Conservation (phyloP, 2,113 vertebrate genomes). For the Callopanchax toddi region DNA sequence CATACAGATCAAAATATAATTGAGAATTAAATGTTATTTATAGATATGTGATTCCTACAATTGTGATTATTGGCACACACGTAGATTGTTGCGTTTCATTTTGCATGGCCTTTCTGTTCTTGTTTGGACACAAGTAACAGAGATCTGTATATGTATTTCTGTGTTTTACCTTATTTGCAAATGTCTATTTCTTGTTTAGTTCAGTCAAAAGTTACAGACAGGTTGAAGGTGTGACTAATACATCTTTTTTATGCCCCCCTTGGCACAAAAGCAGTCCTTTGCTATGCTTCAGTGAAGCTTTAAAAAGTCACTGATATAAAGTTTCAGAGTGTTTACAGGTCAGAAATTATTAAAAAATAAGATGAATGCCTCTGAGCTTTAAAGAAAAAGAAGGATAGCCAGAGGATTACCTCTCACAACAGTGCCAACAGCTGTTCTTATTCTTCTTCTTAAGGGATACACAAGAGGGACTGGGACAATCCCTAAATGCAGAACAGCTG, state of each 20-base stretch:
- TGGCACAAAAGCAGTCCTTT: slow-evolving; percentile 49
- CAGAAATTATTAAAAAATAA: slow-evolving; percentile 64
- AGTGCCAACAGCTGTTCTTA: slow-evolving; percentile 70
- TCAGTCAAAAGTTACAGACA: slow-evolving; percentile 25
- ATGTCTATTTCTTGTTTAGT: slow-evolving; percentile 11
- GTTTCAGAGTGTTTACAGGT: slow-evolving; percentile 72
- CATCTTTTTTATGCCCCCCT: slow-evolving; percentile 34
- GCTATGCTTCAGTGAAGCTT: slow-evolving; percentile 50
- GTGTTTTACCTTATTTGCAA: neutral
- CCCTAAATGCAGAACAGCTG: slow-evolving; percentile 48
- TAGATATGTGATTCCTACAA: neutral
- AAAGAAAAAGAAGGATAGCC: slow-evolving; percentile 60
- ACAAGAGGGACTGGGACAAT: slow-evolving; percentile 54
- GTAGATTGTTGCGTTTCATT: neutral
- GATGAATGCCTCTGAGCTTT: slow-evolving; percentile 60
- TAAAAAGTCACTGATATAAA: slow-evolving; percentile 69
- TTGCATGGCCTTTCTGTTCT: neutral
- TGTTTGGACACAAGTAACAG: neutral
- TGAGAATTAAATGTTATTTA: neutral
- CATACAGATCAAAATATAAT: neutral
- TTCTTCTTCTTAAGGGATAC: slow-evolving; percentile 52
- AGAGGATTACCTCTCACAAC: slow-evolving; percentile 56
- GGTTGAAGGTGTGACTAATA: slow-evolving; percentile 64
- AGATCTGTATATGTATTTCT: neutral
- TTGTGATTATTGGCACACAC: neutral